Base-by-base conservation (phyloP, 2,888 invertebrate genomes). In the Eulithis prunata region DNA sequence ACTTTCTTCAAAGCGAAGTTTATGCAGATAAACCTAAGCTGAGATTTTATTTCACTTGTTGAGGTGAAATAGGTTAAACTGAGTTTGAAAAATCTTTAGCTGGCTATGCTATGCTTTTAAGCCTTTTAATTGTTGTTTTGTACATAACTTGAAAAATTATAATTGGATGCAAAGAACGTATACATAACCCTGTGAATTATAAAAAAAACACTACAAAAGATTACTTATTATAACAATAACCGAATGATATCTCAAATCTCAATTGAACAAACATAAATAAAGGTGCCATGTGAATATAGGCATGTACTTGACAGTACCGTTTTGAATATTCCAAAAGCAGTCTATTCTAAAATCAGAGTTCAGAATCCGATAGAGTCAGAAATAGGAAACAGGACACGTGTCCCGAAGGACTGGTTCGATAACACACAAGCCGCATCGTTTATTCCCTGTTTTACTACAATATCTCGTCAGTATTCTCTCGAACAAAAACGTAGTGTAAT, bases 1-100 rank as follows among this genome's bases (percentile, higher is more conserved):
- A 81, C 76, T 81, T 81, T 79, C 72, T 75, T 77, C 72, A 73
- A 75, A 79, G 80, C 77, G 72, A 78, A 80, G 78, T 81, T 79
- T 78, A 76, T 80, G 71, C 75, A 73, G 70, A 69, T 71, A 69
- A 78, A 79, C 77, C 78, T 76, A 75, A 78, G 70, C 73, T 68
- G 62, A 52, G 71, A 74, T 77, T 79, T 79, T 74, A 72, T 70
- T 73, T 75, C 72, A 70, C 63, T 72, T 66, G 66, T 72, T 72
- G 71, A 71, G 69, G 66, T 65, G 67, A 62, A 65, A 59, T 64
- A 69, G 69, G 71, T 74, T 73, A 57, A 64, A 49, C 61, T 68
- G 46, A 21, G 43, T 47, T 60, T 56, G n/a, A 61, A 63, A 68
- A 63, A 64, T 56, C 54, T 47, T 64, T 47, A n/a, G 47, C 51